Evolutionary conservation across 2,888 invertebrate genomes (phyloP).

Genomic region (Drosophila greeni): DNA sequence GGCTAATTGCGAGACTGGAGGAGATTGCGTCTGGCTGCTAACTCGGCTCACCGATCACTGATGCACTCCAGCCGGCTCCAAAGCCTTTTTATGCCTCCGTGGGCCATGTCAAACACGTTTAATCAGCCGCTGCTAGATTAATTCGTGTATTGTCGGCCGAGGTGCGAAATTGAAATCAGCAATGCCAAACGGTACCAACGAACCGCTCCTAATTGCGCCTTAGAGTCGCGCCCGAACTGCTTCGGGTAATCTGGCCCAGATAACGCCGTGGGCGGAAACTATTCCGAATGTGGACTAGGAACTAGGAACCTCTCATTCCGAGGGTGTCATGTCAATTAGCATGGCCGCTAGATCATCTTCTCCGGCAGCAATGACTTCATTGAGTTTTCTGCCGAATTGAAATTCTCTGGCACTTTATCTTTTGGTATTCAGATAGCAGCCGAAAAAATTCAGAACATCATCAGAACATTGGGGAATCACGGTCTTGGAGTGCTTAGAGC

Average conservation of each 20-base stretch:
- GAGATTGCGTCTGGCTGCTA: constrained; percentile 42
- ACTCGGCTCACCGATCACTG: constrained; percentile 55
- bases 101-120: constrained; percentile 49
- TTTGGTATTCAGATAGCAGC: constrained; percentile 25
- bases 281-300: constrained; percentile 18
- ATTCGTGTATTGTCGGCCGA: constrained; percentile 53
- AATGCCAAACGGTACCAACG: constrained; percentile 35
- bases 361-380: constrained; percentile 41
- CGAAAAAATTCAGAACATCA: constrained; percentile 7
- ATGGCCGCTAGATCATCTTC: constrained; percentile 36
- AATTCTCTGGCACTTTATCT: constrained; percentile 38
- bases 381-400: constrained; percentile 37
- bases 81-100: constrained; percentile 57
- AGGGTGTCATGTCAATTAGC: constrained; percentile 32
- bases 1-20: constrained; percentile 26
- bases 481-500: neutral
- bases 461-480: constrained; percentile 23
- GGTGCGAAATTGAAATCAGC: constrained; percentile 50
- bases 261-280: constrained; percentile 42
- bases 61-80: constrained; percentile 26
- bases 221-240: constrained; percentile 20
- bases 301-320: constrained; percentile 18
- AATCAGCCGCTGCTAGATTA: constrained; percentile 70
- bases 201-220: constrained; percentile 50
- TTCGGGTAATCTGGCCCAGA: constrained; percentile 54